Conservation (phyloP, 1,140 invertebrate species). For the Vanessa tameamea region DNA sequence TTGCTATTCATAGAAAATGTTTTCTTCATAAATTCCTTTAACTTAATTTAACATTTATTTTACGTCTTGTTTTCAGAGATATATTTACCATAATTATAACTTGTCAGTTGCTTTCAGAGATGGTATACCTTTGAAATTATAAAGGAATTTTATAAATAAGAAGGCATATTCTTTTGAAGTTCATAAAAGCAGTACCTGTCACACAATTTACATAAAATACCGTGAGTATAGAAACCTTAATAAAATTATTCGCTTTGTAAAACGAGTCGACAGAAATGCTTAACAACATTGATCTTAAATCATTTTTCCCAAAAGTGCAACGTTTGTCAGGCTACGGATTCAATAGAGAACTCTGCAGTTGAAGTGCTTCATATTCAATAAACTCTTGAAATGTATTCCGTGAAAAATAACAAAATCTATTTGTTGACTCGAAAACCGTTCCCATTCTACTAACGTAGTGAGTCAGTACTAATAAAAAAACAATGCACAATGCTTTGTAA, state of each 20-base stretch:
- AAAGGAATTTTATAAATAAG: background rate
- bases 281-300: background rate
- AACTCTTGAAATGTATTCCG: background rate
- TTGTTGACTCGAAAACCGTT: conserved; percentile 6
- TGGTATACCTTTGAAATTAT: background rate
- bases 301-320: conserved; percentile 1
- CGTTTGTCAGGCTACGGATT: background rate
- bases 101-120: background rate
- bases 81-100: conserved; percentile 9
- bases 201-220: background rate
- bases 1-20: conserved; percentile 26
- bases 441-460: background rate
- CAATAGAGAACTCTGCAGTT: conserved; percentile 2
- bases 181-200: background rate
- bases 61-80: conserved; percentile 10
- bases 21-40: conserved; percentile 16
- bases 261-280: too few species aligned
- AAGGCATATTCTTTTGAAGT: background rate
- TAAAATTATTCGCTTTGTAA: background rate
- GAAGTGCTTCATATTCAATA: background rate
- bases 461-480: too few species aligned
- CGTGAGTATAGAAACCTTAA: background rate
- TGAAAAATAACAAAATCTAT: background rate
- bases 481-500: too few species aligned
- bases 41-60: conserved; percentile 11